Conservation (phyloP, 2,797 vertebrate species). For the Diplodus puntazzo region DNA sequence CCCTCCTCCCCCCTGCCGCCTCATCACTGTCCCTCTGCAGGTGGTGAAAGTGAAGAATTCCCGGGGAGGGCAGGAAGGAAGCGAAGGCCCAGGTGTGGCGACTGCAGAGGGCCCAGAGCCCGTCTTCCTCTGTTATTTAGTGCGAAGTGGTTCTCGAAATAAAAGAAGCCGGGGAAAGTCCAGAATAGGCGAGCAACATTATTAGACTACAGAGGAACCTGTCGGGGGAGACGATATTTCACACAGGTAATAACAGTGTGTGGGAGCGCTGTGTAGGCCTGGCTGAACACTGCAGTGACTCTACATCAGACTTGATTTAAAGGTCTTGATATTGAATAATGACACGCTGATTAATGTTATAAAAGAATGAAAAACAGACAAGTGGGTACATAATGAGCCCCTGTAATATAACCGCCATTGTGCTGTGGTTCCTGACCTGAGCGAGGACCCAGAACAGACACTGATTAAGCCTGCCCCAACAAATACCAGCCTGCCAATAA, state of each 20-base stretch:
- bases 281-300: slow-evolving; percentile 12
- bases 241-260: slow-evolving; percentile 58
- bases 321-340: slow-evolving; percentile 17
- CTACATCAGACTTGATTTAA: slow-evolving; percentile 23
- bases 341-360: slow-evolving; percentile 19
- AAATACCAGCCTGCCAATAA: slow-evolving; percentile 48
- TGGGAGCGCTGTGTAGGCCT: slow-evolving; percentile 2
- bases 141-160: slow-evolving; percentile 53
- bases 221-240: slow-evolving; percentile 57
- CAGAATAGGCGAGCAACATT: slow-evolving; percentile 41
- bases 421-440: slow-evolving; percentile 41
- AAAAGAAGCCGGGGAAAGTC: slow-evolving; percentile 68
- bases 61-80: slow-evolving; percentile 83
- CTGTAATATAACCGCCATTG: slow-evolving; percentile 41
- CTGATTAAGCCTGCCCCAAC: slow-evolving; percentile 49
- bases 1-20: slow-evolving; percentile 9
- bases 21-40: slow-evolving; percentile 69
- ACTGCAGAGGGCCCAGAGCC: slow-evolving; percentile 56
- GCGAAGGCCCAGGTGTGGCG: slow-evolving; percentile 75
- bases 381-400: slow-evolving; percentile 22
- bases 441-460: slow-evolving; percentile 33
- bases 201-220: slow-evolving; percentile 58
- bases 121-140: slow-evolving; percentile 76
- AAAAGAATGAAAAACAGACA: slow-evolving; percentile 5
- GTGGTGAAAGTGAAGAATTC: slow-evolving; percentile 85